A percentile compares a stretch with the other conserved stretches of the same genome.
Evolutionary conservation across 2,888 invertebrate genomes (phyloP).

Genomic region (Ornithoptera priamus): DNA sequence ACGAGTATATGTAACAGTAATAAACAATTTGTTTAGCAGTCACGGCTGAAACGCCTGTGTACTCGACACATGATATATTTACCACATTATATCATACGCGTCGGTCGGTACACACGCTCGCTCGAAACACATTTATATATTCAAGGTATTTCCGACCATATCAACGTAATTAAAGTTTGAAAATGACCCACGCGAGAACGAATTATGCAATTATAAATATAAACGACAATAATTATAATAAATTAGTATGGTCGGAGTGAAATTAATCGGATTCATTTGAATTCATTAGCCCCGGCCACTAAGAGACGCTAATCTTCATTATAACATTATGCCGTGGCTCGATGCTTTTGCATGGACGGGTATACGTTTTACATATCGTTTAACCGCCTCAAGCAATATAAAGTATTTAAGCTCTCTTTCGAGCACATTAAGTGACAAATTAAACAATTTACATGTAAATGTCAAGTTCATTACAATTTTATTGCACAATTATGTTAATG

Average conservation of each 20-base stretch:
- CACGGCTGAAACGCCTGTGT: neutral
- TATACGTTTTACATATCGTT: neutral
- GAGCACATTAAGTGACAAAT: conserved; percentile 26
- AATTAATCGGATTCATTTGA: conserved; percentile 22
- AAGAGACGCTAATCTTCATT: conserved; percentile 18
- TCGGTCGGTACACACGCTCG: too few relatives aligned
- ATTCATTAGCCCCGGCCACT: conserved; percentile 15
- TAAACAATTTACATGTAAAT: conserved; percentile 33
- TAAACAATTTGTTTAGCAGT: conserved; percentile 9
- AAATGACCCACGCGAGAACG: neutral
- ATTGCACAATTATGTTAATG: conserved; percentile 38
- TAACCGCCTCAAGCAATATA: neutral
- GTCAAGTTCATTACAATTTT: conserved; percentile 30
- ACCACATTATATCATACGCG: neutral
- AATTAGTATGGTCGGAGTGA: conserved; percentile 10
- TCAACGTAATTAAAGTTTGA: conserved; percentile 2
- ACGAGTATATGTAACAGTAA: conserved; percentile 6
- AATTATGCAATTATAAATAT: conserved; percentile 9
- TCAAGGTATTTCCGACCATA: neutral
- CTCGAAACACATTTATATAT: too few relatives aligned
- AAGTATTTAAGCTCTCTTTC: conserved; percentile 6
- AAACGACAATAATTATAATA: conserved; percentile 17
- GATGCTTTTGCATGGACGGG: conserved; percentile 2
- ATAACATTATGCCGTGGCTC: conserved; percentile 5
- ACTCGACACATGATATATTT: neutral